Percentiles rank a stretch among this genome's conserved stretches.
phyloP scores from a whole-genome alignment of 1,140 invertebrate species.

The Meloidogyne exigua region DNA sequence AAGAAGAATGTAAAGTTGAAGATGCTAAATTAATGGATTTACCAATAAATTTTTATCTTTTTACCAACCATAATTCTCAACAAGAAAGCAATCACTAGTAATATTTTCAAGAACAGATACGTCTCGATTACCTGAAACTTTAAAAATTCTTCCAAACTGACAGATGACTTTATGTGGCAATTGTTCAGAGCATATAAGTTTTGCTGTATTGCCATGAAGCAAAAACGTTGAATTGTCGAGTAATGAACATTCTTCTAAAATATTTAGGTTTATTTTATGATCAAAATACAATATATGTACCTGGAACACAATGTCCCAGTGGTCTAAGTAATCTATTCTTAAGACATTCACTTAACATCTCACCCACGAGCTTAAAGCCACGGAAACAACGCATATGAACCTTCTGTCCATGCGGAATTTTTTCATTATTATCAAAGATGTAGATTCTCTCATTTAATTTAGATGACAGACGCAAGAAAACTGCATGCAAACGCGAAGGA shows the following conservation, averaged over 20 bases:
- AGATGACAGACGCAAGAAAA: slow-evolving; percentile 28
- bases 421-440: slow-evolving; percentile 44
- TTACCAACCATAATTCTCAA: background rate
- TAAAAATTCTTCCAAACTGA: slow-evolving; percentile 29
- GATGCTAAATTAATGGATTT: background rate
- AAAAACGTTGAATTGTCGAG: slow-evolving; percentile 24
- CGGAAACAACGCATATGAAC: slow-evolving; percentile 39
- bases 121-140: background rate
- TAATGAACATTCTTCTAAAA: background rate
- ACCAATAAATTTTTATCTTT: slow-evolving; percentile 15
- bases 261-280: background rate
- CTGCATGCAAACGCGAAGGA: slow-evolving; percentile 44
- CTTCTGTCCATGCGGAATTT: slow-evolving; percentile 24
- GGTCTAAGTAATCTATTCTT: slow-evolving; percentile 36
- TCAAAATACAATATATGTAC: slow-evolving; percentile 24
- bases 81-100: background rate
- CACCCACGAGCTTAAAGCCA: slow-evolving; percentile 42
- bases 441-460: background rate
- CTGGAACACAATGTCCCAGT: slow-evolving; percentile 39
- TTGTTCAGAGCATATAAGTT: slow-evolving; percentile 20
- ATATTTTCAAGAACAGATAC: slow-evolving; percentile 13
- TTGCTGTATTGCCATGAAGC: slow-evolving; percentile 28
- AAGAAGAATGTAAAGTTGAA: slow-evolving; percentile 7
- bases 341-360: slow-evolving; percentile 37
- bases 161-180: slow-evolving; percentile 21